Percentiles rank a stretch among this genome's conserved stretches.
These are phyloP conservation scores for Leptinotarsa tumamoca DNA, from an alignment of 2,888 invertebrate species.

Conservation along the genomic window DNA sequence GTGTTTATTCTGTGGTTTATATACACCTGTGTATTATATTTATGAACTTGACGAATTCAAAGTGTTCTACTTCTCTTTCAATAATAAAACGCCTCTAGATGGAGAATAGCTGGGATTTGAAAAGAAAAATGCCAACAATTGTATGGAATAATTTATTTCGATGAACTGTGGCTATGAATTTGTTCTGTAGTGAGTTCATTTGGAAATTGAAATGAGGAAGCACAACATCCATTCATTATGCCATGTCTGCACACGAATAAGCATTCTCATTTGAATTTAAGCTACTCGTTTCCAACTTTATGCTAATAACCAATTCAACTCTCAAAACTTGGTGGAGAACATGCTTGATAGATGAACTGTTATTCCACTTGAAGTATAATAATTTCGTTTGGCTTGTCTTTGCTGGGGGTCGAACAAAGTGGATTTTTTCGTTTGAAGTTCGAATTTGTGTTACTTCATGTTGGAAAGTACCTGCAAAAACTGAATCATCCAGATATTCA, in stretches of 20 bases:
- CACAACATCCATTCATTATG: not conserved
- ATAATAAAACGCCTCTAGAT: too few species aligned
- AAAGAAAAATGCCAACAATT: not conserved
- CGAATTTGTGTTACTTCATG: too few species aligned
- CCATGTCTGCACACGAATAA: not conserved
- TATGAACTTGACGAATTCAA: too few species aligned
- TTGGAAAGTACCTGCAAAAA: too few species aligned
- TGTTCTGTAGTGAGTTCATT: not conserved
- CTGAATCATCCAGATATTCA: too few species aligned
- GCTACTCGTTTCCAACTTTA: not conserved
- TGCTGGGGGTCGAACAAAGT: too few species aligned
- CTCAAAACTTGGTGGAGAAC: not conserved
- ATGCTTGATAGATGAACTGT: not conserved
- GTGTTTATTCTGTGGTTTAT: too few species aligned
- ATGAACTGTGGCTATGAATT: not conserved
- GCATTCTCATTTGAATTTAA: not conserved
- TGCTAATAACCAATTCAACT: not conserved
- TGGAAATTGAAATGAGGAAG: not conserved
- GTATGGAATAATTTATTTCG: not conserved
- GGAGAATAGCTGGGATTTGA: too few species aligned
- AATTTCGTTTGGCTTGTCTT: too few species aligned
- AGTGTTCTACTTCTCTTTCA: too few species aligned
- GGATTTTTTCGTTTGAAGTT: too few species aligned
- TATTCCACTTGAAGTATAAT: not conserved
- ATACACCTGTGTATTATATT: too few species aligned